Percentiles rank a stretch among this genome's conserved stretches.
phyloP scores from a whole-genome alignment of 2,113 vertebrate species.

The Prunella fulvescens region DNA sequence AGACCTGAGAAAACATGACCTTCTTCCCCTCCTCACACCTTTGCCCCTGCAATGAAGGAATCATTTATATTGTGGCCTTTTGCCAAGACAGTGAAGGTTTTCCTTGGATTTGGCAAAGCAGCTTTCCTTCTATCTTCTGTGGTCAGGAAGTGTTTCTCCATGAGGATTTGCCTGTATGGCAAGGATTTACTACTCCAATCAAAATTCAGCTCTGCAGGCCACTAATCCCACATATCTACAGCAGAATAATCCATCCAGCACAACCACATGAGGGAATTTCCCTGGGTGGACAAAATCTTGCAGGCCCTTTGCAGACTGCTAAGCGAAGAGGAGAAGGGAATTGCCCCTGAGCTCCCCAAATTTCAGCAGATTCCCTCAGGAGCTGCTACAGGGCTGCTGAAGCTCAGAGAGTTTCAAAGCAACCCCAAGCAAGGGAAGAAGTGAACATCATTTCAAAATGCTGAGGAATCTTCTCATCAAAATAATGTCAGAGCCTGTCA shows the following conservation, averaged over 20 bases:
- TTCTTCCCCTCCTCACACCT: not conserved
- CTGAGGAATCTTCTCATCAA: conserved; percentile 61
- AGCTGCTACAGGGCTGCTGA: not conserved
- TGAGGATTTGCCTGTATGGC: not conserved
- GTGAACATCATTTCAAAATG: not conserved
- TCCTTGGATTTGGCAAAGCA: not conserved
- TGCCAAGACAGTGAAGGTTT: not conserved
- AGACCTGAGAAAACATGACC: not conserved
- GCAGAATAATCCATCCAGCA: not conserved
- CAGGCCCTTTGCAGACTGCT: not conserved
- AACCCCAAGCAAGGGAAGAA: not conserved
- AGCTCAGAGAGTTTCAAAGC: not conserved
- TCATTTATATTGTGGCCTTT: not conserved
- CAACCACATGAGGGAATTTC: not conserved
- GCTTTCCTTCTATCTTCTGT: not conserved
- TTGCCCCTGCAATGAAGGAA: not conserved
- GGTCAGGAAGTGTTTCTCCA: not conserved
- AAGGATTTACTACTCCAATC: conserved; percentile 1
- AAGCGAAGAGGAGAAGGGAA: not conserved
- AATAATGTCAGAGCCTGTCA: conserved; percentile 60
- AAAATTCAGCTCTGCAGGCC: not conserved
- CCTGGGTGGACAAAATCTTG: not conserved
- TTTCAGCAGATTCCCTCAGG: not conserved
- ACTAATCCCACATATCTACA: not conserved
- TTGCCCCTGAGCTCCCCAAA: not conserved